A percentile compares a stretch with the other conserved stretches of the same genome.
Evolutionary conservation across 2,113 vertebrate species (phyloP).

Genomic region (Siniperca knerii): DNA sequence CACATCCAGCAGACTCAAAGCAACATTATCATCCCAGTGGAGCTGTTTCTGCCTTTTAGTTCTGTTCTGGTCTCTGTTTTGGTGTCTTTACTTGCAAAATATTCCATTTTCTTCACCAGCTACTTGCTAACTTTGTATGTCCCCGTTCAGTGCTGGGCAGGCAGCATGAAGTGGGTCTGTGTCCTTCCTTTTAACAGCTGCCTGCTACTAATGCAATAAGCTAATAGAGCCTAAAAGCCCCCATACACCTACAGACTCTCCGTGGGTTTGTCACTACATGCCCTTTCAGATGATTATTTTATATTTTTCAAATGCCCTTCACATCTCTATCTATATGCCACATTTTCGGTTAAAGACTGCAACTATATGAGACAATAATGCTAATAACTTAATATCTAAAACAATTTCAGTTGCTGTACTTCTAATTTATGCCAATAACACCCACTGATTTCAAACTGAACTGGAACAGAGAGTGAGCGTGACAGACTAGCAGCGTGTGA

Average conservation of each 20-base stretch:
- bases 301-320: not conserved
- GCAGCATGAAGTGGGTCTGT: not conserved
- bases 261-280: not conserved
- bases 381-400: not conserved
- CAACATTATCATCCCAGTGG: not conserved
- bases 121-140: not conserved
- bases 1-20: not conserved
- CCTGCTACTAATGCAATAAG: not conserved
- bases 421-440: not conserved
- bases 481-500: conserved; percentile 18
- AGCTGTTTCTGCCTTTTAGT: not conserved
- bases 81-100: not conserved
- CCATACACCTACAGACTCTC: not conserved
- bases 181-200: not conserved
- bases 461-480: not conserved
- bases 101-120: not conserved
- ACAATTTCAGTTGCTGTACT: not conserved
- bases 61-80: not conserved
- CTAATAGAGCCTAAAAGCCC: not conserved
- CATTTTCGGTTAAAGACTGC: not conserved
- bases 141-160: not conserved
- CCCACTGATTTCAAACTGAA: conserved; percentile 14
- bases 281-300: not conserved
- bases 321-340: not conserved
- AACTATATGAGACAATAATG: not conserved